A percentile compares a stretch with the other conserved stretches of the same genome.
Evolutionary conservation across 2,888 invertebrate species (phyloP).

Genomic region (Carabus problematicus): DNA sequence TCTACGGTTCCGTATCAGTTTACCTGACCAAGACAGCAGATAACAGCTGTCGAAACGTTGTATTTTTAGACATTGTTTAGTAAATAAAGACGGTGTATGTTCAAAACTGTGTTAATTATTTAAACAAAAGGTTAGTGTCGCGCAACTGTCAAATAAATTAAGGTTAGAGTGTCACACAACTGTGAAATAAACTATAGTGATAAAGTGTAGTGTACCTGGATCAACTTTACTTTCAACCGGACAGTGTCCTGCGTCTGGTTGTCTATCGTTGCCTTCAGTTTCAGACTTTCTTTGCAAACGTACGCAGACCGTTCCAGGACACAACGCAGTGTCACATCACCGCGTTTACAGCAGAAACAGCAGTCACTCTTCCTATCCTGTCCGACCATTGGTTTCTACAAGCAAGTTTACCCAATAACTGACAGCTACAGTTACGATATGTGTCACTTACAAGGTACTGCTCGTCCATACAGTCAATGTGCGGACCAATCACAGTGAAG

Average conservation of each 20-base stretch:
- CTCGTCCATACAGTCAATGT: constrained; percentile 82
- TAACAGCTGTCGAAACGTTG: too few species aligned
- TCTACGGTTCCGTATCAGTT: too few species aligned
- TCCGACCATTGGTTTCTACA: constrained; percentile 69
- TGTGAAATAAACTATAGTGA: too few species aligned
- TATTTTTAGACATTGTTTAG: too few species aligned
- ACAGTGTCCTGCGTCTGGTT: constrained; percentile 70
- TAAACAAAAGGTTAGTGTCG: too few species aligned
- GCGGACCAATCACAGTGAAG: constrained; percentile 79
- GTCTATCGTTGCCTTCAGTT: constrained; percentile 73
- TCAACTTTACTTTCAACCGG: constrained; percentile 64
- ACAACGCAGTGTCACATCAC: constrained; percentile 68
- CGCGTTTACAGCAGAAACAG: constrained; percentile 76
- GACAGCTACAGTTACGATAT: too few species aligned
- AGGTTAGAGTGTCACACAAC: too few species aligned
- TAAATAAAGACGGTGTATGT: too few species aligned
- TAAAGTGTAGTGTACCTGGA: constrained; percentile 57
- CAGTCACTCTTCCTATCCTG: constrained; percentile 71
- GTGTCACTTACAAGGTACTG: constrained; percentile 76
- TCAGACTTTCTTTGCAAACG: constrained; percentile 75
- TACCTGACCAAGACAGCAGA: too few species aligned
- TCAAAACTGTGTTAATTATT: too few species aligned
- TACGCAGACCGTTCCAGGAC: constrained; percentile 77
- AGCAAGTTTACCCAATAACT: too few species aligned
- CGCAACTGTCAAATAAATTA: too few species aligned